Percentiles rank a stretch among this genome's conserved stretches.
These are phyloP conservation scores for Cyprinodon variegatus DNA, from an alignment of 2,113 vertebrate genomes.

Conservation along the genomic window DNA sequence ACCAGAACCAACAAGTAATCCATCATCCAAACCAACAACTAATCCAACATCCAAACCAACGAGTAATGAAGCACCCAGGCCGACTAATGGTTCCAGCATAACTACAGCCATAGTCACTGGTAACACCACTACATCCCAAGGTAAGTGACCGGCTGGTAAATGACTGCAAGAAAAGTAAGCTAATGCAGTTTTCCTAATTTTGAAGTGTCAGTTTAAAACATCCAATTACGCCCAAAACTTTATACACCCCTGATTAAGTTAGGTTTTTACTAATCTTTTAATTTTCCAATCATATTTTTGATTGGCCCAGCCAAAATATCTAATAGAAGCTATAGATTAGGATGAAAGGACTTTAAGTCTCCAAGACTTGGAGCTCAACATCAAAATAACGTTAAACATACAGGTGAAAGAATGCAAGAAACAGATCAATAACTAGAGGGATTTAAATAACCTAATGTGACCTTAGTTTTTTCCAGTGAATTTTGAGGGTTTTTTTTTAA, in stretches of 20 bases:
- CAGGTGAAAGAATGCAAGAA: too few relatives aligned
- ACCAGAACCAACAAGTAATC: background rate
- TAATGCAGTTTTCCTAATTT: background rate
- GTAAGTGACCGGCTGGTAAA: constrained; percentile 37
- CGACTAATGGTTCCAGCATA: background rate
- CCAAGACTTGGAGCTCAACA: background rate
- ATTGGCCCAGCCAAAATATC: background rate
- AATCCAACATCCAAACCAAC: background rate
- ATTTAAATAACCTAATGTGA: too few relatives aligned
- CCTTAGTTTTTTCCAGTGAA: too few relatives aligned
- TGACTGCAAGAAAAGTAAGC: background rate
- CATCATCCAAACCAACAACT: background rate
- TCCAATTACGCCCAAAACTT: background rate
- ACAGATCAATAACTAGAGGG: too few relatives aligned
- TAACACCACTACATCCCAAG: constrained; percentile 24
- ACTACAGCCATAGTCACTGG: background rate
- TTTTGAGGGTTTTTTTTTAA: too few relatives aligned
- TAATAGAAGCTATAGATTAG: background rate
- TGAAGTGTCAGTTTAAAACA: background rate
- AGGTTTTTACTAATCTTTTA: background rate
- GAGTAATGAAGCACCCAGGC: background rate
- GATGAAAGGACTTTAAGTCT: background rate
- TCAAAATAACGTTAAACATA: too few relatives aligned
- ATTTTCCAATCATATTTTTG: background rate
- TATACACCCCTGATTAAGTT: background rate